phyloP scores from a whole-genome alignment of 2,113 vertebrate genomes.

The Condylura cristata region DNA sequence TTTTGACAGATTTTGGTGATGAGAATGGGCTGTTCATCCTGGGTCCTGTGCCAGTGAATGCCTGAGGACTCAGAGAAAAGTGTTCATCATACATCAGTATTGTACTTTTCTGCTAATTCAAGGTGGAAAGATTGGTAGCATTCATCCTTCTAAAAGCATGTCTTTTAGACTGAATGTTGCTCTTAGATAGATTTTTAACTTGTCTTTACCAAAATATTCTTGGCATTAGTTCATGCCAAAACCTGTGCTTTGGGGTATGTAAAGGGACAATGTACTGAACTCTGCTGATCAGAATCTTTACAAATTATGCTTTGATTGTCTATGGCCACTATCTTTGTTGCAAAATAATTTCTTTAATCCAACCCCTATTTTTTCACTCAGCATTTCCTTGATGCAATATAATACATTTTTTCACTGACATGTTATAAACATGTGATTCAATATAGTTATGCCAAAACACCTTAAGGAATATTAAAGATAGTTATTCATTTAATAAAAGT shows the following conservation, averaged over 20 bases:
- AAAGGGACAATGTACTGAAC: not conserved
- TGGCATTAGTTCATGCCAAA: not conserved
- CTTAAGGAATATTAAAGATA: not conserved
- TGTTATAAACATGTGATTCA: not conserved
- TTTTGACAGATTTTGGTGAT: not conserved
- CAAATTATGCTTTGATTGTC: not conserved
- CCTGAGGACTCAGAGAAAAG: not conserved
- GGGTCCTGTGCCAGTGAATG: not conserved
- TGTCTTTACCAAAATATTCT: not conserved
- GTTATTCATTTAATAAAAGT: not conserved
- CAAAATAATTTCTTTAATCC: not conserved
- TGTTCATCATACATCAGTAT: not conserved
- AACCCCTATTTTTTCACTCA: not conserved
- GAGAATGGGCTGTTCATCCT: not conserved
- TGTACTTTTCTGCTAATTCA: not conserved
- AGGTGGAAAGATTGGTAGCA: not conserved
- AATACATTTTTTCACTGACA: not conserved
- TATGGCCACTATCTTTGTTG: not conserved
- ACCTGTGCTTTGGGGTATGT: not conserved
- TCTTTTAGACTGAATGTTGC: not conserved
- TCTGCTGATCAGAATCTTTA: not conserved
- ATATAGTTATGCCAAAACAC: not conserved
- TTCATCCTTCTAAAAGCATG: not conserved
- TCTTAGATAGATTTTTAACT: not conserved
- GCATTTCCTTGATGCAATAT: not conserved